Conservation (phyloP, 2,797 vertebrate species). For the Gallirallus australis region DNA sequence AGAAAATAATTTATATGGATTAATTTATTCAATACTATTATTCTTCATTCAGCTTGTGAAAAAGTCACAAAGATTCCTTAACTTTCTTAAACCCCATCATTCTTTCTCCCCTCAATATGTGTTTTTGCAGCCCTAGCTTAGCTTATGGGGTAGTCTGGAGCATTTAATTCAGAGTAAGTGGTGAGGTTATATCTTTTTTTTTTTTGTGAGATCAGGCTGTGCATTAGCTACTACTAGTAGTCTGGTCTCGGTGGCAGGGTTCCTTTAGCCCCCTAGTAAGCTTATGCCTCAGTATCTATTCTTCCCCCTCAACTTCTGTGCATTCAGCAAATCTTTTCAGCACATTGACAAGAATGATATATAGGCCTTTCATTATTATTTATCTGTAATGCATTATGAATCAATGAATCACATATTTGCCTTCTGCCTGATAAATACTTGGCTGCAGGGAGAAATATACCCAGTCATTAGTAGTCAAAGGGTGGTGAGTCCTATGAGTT, state of each 20-base stretch:
- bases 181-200: neutral
- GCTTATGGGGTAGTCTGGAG: neutral
- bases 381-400: constrained; percentile 50
- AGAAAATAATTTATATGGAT: neutral
- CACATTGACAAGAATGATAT: constrained; percentile 27
- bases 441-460: constrained; percentile 28
- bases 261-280: neutral
- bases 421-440: constrained; percentile 52
- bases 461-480: constrained; percentile 35
- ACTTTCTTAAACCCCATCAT: neutral
- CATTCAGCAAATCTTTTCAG: neutral
- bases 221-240: neutral
- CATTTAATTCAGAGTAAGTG: neutral
- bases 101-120: fast-evolving
- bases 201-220: neutral
- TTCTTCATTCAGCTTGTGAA: neutral
- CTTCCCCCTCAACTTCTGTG: neutral
- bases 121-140: neutral
- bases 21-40: neutral
- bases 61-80: neutral
- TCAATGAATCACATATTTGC: constrained; percentile 60
- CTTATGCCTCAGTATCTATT: neutral
- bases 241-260: neutral
- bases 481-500: constrained; percentile 22
- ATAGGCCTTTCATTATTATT: constrained; percentile 60